phyloP scores from a whole-genome alignment of 1,140 invertebrate species.

The Trachymyrmex cornetzi region DNA sequence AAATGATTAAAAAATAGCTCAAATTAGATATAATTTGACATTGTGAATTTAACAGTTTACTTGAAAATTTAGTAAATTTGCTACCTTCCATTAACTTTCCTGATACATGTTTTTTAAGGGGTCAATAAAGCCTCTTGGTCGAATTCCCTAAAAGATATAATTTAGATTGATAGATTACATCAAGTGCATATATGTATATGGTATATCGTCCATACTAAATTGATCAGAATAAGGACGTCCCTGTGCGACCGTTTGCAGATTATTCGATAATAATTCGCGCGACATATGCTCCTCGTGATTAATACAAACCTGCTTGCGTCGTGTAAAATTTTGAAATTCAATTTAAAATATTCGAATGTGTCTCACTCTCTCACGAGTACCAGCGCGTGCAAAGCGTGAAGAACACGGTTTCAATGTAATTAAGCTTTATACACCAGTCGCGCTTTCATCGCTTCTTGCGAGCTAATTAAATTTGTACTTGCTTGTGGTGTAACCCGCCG shows the following conservation, averaged over 20 bases:
- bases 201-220: neutral
- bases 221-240: conserved; percentile 5
- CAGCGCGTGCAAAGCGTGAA: neutral
- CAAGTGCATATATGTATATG: neutral
- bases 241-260: neutral
- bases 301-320: neutral
- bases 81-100: neutral
- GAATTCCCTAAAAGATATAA: conserved; percentile 46
- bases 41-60: too few species aligned
- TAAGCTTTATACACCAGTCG: conserved; percentile 36
- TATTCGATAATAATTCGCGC: conserved; percentile 31
- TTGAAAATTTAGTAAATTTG: conserved; percentile 4
- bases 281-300: neutral
- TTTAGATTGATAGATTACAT: conserved; percentile 27
- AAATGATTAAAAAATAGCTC: too few species aligned
- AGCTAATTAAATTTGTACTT: conserved; percentile 61
- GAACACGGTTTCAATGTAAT: conserved; percentile 48
- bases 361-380: neutral
- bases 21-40: too few species aligned
- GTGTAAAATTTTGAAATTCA: conserved; percentile 25
- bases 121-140: conserved; percentile 1
- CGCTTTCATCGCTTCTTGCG: conserved; percentile 33
- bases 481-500: conserved; percentile 20
- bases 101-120: neutral
- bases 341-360: conserved; percentile 42